phyloP scores from a whole-genome alignment of 2,888 invertebrate genomes.

The Agrilus mali region DNA sequence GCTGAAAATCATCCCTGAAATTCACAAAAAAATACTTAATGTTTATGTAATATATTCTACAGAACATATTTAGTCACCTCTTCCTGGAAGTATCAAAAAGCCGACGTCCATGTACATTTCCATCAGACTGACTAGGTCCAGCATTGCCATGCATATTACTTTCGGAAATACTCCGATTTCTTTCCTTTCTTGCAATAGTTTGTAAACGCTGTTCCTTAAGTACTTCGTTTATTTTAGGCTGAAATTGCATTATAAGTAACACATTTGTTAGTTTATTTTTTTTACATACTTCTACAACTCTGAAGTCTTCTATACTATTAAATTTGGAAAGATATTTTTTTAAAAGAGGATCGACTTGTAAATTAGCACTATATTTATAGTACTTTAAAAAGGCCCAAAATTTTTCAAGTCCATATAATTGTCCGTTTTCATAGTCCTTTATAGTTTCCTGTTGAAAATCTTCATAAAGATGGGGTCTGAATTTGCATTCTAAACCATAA shows the following conservation, averaged over 20 bases:
- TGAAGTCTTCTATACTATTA: constrained; percentile 81
- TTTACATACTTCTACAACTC: constrained; percentile 54
- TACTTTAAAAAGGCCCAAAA: constrained; percentile 99
- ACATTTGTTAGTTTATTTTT: neutral
- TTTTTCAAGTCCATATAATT: constrained; percentile 95
- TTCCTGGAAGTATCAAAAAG: constrained; percentile 13
- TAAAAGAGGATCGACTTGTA: constrained; percentile 63
- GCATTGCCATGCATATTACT: constrained; percentile 25
- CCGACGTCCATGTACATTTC: constrained; percentile 10
- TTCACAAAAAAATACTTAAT: neutral
- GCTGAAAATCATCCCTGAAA: constrained; percentile 17
- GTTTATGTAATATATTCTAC: neutral
- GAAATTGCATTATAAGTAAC: constrained; percentile 18
- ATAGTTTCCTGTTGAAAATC: constrained; percentile 93
- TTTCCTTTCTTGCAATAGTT: constrained; percentile 27
- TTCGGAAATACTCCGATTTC: constrained; percentile 56
- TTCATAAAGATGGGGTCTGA: constrained; percentile 86
- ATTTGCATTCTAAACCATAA: constrained; percentile 93
- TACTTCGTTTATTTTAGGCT: constrained; percentile 51
- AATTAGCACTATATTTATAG: constrained; percentile 67
- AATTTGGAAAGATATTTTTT: constrained; percentile 63
- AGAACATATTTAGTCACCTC: constrained; percentile 9
- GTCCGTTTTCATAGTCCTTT: constrained; percentile 80
- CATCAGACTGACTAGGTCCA: constrained; percentile 9
- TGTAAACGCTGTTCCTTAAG: constrained; percentile 35